Evolutionary conservation across 30 jellyfish, hydroid and myxozoan genomes (phyloP), one percentile per base, ranked within the genome.

Genomic region (Pelagia noctiluca): DNA sequence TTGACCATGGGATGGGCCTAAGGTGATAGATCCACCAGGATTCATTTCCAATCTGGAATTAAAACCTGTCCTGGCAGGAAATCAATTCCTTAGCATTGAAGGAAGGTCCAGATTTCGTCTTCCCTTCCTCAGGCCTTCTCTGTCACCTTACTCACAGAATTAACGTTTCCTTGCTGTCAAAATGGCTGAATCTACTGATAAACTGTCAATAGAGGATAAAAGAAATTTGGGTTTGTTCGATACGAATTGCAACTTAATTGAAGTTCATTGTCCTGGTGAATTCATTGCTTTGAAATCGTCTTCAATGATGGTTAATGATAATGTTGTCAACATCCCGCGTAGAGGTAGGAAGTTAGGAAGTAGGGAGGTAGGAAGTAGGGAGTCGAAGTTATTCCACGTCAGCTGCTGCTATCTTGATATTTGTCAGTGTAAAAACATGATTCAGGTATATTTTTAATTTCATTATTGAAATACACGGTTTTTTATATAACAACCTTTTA

Each of bases 341-440:
- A n/a, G n/a, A n/a, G n/a, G n/a, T n/a, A n/a, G n/a, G n/a, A n/a
- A n/a, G n/a, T n/a, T n/a, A n/a, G n/a, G n/a, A n/a, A n/a, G n/a
- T n/a, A 73, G 85, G 10, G 79, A 88, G 61, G 57, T 4, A 62
- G 38, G 35, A 28, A 88, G 79, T 60, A 74, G 97, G 52, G 74
- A 82, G 42, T 90, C 97, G 22, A 90, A 90, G 82, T 77, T 90
- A 80, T 90, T 90, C 71, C 83, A 90, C 38, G 97, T 90, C 30
- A 82, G 88, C 92, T 90, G 95, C 71, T 95, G 83, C 49, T 78
- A 82, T 36, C 26, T 89, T 5, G 86, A 89, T 71, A 63, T 90
- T 13, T 49, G 80, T 66, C 37, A 47, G 23, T 42, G 35, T 63
- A 70, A 82, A 0, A 54, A 31, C 23, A 60, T 29, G 25, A 25